Percentiles rank a stretch among this genome's conserved stretches.
phyloP scores from a whole-genome alignment of 1,140 invertebrate genomes.

The Sycophila sp. region DNA sequence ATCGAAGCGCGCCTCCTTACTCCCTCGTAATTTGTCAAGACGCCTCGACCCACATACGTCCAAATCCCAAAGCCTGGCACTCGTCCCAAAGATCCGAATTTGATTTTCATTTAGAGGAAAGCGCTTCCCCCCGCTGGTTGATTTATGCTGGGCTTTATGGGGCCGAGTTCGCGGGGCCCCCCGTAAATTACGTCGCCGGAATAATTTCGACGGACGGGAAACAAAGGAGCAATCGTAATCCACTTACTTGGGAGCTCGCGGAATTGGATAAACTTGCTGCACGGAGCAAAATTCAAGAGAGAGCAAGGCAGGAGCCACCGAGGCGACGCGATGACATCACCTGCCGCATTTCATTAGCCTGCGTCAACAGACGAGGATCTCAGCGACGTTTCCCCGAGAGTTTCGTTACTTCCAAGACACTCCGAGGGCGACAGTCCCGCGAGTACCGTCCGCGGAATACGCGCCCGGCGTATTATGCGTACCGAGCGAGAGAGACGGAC shows the following conservation, averaged over 20 bases:
- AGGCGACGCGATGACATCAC: not conserved
- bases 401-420: too few species aligned
- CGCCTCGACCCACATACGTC: constrained; percentile 20
- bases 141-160: constrained; percentile 6
- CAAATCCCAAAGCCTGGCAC: constrained; percentile 4
- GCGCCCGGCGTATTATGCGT: too few species aligned
- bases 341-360: not conserved
- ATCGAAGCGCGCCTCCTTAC: too few species aligned
- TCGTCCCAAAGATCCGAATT: constrained; percentile 24
- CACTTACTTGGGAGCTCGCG: not conserved
- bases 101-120: constrained; percentile 26
- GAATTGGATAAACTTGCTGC: constrained; percentile 1
- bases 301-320: not conserved
- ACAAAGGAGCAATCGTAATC: not conserved
- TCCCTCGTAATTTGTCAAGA: constrained; percentile 27
- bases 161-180: not conserved
- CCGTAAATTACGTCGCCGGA: constrained; percentile 20
- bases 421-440: too few species aligned
- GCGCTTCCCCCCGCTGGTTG: too few species aligned
- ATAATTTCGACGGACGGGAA: not conserved
- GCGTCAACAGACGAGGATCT: not conserved
- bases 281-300: not conserved
- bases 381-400: not conserved
- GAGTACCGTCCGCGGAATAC: too few species aligned
- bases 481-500: too few species aligned